Conservation (phyloP, 2,113 vertebrate species). For the Paralichthys olivaceus region DNA sequence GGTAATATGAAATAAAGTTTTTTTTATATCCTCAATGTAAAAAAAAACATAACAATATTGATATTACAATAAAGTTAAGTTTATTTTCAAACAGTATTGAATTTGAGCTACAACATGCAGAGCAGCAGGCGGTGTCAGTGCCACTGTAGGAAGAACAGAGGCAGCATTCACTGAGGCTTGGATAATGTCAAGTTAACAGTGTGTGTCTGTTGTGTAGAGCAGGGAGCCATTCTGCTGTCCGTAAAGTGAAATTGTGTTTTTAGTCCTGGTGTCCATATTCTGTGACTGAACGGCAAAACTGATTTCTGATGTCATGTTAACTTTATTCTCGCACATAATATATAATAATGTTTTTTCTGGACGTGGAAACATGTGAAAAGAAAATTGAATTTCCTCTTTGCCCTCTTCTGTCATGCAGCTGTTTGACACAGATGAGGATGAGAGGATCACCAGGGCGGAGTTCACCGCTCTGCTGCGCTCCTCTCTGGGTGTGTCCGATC, state of each 20-base stretch:
- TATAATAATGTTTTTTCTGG: background rate
- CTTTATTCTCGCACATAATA: background rate
- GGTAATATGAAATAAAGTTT: too few relatives aligned
- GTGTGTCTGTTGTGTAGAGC: slow-evolving; percentile 52
- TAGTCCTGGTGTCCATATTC: slow-evolving; percentile 18
- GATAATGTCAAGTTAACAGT: slow-evolving; percentile 66
- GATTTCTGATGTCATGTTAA: background rate
- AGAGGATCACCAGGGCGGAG: slow-evolving; percentile 88
- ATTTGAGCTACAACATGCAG: background rate
- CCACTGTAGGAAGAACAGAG: slow-evolving; percentile 41
- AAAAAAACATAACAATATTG: background rate
- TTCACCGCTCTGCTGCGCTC: slow-evolving; percentile 90
- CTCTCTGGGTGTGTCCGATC: slow-evolving; percentile 88
- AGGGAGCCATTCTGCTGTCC: slow-evolving; percentile 37
- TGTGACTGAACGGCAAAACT: background rate
- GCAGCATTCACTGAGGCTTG: slow-evolving; percentile 37
- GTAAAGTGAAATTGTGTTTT: slow-evolving; percentile 38
- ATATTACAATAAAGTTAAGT: background rate
- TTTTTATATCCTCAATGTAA: too few relatives aligned
- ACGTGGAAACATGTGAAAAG: too few relatives aligned
- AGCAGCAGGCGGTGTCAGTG: slow-evolving; percentile 8
- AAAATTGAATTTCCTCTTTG: background rate
- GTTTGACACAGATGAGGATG: slow-evolving; percentile 93
- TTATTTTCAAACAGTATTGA: background rate
- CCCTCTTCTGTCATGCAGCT: slow-evolving; percentile 79